phyloP scores from a whole-genome alignment of 2,113 vertebrate genomes.

The Pterophyllum scalare region DNA sequence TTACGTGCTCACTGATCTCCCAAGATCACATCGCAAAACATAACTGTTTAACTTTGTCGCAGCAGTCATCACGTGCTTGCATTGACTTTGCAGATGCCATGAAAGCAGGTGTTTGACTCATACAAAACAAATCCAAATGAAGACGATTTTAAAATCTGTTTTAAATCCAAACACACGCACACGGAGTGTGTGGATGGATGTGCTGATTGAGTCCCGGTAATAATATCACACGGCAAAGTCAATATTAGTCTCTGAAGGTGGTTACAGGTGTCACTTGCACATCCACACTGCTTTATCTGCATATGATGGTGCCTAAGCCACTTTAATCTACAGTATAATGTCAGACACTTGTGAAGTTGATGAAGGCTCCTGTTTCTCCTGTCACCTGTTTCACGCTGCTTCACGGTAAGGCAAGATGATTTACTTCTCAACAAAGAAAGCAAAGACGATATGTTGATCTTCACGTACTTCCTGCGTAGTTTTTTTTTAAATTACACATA shows the following conservation, averaged over 20 bases:
- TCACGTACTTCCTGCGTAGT: background rate
- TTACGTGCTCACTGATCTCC: too few relatives aligned
- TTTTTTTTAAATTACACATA: background rate
- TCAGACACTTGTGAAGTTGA: background rate
- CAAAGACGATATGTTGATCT: background rate
- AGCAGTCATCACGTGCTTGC: background rate
- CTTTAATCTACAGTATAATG: background rate
- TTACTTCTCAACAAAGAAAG: background rate
- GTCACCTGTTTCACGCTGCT: constrained; percentile 30
- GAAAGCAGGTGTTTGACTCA: background rate
- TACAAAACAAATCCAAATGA: background rate
- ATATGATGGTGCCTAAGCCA: background rate
- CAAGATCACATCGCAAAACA: too few relatives aligned
- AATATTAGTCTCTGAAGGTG: constrained; percentile 24
- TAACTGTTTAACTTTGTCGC: background rate
- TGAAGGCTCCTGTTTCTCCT: background rate
- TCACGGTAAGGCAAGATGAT: constrained; percentile 30
- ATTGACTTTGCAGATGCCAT: background rate
- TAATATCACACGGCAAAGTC: background rate
- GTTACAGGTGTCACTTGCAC: background rate
- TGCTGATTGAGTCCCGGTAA: background rate
- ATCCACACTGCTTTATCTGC: background rate
- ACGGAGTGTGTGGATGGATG: background rate
- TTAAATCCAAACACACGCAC: background rate
- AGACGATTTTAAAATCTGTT: constrained; percentile 11